Conservation (phyloP, 2,113 vertebrate species). For the Ageneiosus marmoratus region DNA sequence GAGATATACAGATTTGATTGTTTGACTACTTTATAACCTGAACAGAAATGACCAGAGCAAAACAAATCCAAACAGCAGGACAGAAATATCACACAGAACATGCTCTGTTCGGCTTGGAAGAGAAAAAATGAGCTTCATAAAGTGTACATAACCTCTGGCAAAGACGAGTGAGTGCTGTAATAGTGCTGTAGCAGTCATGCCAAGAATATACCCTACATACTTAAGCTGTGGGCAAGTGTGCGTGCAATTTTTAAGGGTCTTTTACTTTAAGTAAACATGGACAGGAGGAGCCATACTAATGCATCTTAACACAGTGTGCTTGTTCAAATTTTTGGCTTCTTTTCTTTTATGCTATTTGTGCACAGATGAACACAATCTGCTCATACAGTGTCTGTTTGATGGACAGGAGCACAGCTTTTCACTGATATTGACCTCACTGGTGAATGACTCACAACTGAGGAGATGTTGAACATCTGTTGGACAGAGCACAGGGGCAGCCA, state of each 20-base stretch:
- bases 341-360: background rate
- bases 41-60: background rate
- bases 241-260: background rate
- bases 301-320: background rate
- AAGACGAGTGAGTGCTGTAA: background rate
- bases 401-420: conserved; percentile 40
- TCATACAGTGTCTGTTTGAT: conserved; percentile 8
- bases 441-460: conserved; percentile 32
- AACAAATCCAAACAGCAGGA: background rate
- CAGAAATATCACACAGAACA: conserved; percentile 6
- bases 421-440: conserved; percentile 31
- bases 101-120: background rate
- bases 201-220: background rate
- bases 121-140: background rate
- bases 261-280: background rate
- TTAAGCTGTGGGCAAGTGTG: background rate
- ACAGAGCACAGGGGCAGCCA: conserved; percentile 33
- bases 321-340: background rate
- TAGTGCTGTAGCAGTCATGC: background rate
- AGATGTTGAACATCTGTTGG: conserved; percentile 54
- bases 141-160: background rate
- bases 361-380: conserved; percentile 1
- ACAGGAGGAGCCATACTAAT: background rate
- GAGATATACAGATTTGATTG: background rate
- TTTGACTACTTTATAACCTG: background rate